These are phyloP conservation scores for Nothoprocta pentlandii DNA, from an alignment of 2,113 vertebrate genomes.

Conservation along the genomic window DNA sequence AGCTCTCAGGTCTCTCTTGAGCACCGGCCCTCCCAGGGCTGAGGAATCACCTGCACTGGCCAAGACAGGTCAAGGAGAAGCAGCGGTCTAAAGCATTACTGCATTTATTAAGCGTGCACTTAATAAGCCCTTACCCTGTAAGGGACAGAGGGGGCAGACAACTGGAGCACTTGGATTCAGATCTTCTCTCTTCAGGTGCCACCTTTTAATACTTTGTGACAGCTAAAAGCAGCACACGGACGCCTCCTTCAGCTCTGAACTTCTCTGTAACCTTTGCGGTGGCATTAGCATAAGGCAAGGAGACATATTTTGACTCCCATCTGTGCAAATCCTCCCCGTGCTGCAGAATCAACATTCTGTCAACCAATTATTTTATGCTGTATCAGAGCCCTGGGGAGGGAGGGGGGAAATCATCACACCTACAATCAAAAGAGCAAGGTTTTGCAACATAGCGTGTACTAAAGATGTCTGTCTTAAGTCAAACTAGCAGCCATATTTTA, in stretches of 20 bases:
- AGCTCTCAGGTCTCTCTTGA: not conserved
- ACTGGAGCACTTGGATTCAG: not conserved
- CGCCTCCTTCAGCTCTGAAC: slow-evolving; percentile 63
- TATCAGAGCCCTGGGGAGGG: slow-evolving; percentile 45
- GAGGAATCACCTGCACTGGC: not conserved
- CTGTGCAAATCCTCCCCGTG: slow-evolving; percentile 65
- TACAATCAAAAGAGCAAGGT: slow-evolving; percentile 75
- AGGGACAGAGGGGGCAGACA: slow-evolving; percentile 3
- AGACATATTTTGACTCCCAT: slow-evolving; percentile 74
- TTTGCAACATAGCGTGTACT: slow-evolving; percentile 76
- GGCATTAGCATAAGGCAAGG: slow-evolving; percentile 70
- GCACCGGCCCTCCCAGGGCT: not conserved
- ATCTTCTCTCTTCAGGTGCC: slow-evolving; percentile 34
- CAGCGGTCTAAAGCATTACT: not conserved
- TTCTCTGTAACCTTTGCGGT: slow-evolving; percentile 67
- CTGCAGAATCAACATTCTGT: slow-evolving; percentile 74
- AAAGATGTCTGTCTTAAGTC: slow-evolving; percentile 76
- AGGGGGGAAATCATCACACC: slow-evolving; percentile 67
- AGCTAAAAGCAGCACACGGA: slow-evolving; percentile 48
- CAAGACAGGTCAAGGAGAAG: not conserved
- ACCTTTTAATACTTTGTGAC: slow-evolving; percentile 2
- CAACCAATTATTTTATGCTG: slow-evolving; percentile 72
- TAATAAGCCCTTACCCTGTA: not conserved
- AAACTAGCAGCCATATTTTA: slow-evolving; percentile 77
- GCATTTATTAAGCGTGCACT: not conserved